These are phyloP conservation scores for Enteromius anoplus DNA, from an alignment of 2,797 vertebrate species.

Conservation along the genomic window DNA sequence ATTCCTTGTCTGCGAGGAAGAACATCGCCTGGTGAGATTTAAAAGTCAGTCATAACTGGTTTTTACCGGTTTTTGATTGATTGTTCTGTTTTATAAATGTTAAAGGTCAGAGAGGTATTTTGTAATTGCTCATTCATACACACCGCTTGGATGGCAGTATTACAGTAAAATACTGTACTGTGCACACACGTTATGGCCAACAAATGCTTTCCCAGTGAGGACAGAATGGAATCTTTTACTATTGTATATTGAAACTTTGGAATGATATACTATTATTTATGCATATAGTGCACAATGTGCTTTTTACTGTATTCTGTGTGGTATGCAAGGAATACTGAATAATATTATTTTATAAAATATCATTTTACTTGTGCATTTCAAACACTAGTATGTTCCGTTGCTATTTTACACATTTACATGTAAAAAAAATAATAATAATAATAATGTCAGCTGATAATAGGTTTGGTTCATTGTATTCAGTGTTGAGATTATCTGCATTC, in stretches of 20 bases:
- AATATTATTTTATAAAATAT: background rate
- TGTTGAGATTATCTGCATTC: background rate
- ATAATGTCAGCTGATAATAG: background rate
- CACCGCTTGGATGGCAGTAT: background rate
- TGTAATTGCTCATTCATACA: background rate
- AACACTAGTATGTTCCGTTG: background rate
- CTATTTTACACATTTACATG: background rate
- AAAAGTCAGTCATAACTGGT: slow-evolving; percentile 35
- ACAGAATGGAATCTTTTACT: background rate
- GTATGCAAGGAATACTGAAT: background rate
- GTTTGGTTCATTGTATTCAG: background rate
- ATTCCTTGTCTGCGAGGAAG: slow-evolving; percentile 42
- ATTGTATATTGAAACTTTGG: background rate
- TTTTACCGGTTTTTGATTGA: background rate
- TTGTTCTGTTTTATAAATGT: slow-evolving; percentile 13
- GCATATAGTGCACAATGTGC: background rate
- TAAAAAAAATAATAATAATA: too few species aligned
- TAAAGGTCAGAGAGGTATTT: background rate
- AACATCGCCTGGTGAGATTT: slow-evolving; percentile 12
- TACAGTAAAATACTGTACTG: background rate
- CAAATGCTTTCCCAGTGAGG: background rate
- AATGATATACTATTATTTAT: background rate
- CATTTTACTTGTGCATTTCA: background rate
- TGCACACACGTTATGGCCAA: background rate
- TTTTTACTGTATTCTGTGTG: background rate